These are phyloP conservation scores for Mormyrops boulengeri DNA, from an alignment of 2,797 vertebrate species.

Conservation along the genomic window DNA sequence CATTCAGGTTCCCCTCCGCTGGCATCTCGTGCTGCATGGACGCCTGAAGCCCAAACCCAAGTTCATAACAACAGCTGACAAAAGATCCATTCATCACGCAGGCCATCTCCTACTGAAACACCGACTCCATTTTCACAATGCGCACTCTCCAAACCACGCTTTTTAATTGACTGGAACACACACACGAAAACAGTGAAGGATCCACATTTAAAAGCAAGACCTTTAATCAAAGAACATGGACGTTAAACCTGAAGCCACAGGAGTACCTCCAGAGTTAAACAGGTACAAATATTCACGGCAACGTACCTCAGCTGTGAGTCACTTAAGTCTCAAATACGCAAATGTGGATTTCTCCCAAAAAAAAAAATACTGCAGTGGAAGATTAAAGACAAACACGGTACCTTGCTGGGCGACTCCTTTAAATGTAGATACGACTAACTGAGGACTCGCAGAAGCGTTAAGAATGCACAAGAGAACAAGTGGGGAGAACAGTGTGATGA, in stretches of 20 bases:
- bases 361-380: background rate
- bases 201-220: background rate
- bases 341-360: background rate
- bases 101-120: background rate
- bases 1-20: background rate
- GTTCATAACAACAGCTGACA: background rate
- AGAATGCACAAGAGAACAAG: background rate
- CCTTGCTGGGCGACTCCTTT: background rate
- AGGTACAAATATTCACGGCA: background rate
- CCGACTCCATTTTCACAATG: background rate
- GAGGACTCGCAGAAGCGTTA: background rate
- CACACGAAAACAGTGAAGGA: background rate
- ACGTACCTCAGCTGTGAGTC: background rate
- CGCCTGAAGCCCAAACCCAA: background rate
- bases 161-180: background rate
- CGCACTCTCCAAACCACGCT: background rate
- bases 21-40: background rate
- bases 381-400: background rate
- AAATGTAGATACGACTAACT: background rate
- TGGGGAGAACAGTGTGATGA: background rate
- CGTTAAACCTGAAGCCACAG: background rate
- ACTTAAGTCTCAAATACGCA: background rate
- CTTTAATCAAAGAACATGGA: background rate
- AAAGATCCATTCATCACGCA: background rate
- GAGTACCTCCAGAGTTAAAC: background rate